Conservation (phyloP, 2,888 invertebrate genomes). For the Sclerodermus sp. region DNA sequence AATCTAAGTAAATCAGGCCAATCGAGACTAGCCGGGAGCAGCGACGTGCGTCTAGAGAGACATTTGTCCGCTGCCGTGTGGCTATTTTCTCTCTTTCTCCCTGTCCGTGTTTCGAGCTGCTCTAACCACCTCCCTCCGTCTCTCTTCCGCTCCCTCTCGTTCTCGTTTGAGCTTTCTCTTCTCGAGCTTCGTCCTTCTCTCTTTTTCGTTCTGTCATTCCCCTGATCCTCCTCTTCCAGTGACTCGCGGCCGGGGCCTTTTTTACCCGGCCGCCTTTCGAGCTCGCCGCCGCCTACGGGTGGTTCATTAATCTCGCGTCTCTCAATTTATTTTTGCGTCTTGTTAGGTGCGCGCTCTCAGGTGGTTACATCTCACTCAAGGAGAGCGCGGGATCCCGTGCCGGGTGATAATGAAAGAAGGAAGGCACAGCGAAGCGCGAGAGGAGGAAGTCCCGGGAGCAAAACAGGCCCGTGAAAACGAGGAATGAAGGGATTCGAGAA, state of each 20-base stretch:
- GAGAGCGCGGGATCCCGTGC: conserved; percentile 13
- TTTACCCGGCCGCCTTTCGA: conserved; percentile 38
- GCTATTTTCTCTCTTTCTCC: no score
- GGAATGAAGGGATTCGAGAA: no score
- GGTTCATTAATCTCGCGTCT: conserved; percentile 56
- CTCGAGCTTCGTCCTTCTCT: conserved; percentile 19
- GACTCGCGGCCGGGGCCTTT: conserved; percentile 17
- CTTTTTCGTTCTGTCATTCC: conserved; percentile 10
- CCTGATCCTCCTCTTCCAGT: conserved; percentile 20
- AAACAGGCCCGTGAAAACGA: no score
- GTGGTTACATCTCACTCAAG: conserved; percentile 43
- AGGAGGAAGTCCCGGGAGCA: no score
- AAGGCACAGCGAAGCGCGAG: background rate
- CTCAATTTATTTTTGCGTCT: conserved; percentile 55
- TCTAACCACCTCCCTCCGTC: background rate
- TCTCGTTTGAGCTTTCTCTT: conserved; percentile 20
- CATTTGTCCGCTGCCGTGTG: conserved; percentile 1
- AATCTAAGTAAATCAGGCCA: conserved; percentile 54
- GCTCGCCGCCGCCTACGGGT: conserved; percentile 47
- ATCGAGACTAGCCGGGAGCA: conserved; percentile 36
- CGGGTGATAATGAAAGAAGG: conserved; percentile 32
- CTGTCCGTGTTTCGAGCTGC: no score
- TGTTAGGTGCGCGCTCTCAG: conserved; percentile 45
- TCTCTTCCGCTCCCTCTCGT: conserved; percentile 15
- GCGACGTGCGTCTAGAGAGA: conserved; percentile 26